Evolutionary conservation across 2,888 invertebrate species (phyloP).

Genomic region (Eudasyphora cyanicolor): DNA sequence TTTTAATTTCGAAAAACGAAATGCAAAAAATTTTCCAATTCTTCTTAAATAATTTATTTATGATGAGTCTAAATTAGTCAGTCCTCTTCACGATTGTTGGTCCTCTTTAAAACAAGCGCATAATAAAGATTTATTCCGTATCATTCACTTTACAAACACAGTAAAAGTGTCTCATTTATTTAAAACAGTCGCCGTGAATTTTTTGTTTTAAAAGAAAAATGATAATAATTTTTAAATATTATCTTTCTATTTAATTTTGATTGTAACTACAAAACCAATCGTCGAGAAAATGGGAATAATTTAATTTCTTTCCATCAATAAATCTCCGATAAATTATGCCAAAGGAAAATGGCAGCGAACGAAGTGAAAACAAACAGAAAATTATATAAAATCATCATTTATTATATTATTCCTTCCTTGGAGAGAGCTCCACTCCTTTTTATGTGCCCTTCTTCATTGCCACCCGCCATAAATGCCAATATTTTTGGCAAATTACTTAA

Average conservation of each 20-base stretch:
- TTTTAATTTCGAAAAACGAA: no score
- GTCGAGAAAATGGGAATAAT: background rate
- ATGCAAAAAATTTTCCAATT: no score
- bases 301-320: slow-evolving; percentile 13
- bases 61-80: no score
- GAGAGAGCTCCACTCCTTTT: background rate
- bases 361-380: slow-evolving; percentile 20
- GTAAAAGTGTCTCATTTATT: background rate
- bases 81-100: no score
- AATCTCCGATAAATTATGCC: slow-evolving; percentile 46
- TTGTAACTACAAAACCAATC: background rate
- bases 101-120: no score
- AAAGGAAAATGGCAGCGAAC: background rate
- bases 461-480: background rate
- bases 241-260: background rate
- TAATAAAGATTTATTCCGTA: no score
- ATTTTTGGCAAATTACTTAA: slow-evolving; percentile 48
- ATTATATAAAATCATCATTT: slow-evolving; percentile 51
- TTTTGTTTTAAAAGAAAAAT: background rate
- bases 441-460: background rate
- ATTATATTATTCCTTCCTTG: slow-evolving; percentile 4
- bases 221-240: background rate
- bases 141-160: no score
- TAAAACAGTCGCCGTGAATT: background rate
- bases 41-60: no score